phyloP scores from a whole-genome alignment of 53 echinoderm and acorn worm genomes.

The Holothuria leucospilota region DNA sequence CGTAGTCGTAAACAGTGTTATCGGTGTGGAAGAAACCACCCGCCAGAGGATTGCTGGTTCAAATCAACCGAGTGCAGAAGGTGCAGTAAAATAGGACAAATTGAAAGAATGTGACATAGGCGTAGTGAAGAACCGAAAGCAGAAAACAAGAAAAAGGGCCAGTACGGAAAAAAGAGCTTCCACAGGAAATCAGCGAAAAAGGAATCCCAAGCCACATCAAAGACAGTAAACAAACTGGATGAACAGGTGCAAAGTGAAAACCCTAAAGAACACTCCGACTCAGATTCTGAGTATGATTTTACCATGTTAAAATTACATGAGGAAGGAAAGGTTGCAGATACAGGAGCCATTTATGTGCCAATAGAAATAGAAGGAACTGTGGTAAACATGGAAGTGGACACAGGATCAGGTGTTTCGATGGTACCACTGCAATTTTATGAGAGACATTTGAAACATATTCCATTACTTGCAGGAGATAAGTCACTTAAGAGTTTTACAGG shows the following conservation, averaged over 20 bases:
- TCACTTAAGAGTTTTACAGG: constrained; percentile 56
- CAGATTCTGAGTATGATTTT: no score
- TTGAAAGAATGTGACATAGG: constrained; percentile 25
- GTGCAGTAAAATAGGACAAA: background rate
- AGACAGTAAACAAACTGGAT: constrained; percentile 10
- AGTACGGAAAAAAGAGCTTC: no score
- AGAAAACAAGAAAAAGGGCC: no score
- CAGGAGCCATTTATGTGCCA: constrained; percentile 21
- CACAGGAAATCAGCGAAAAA: background rate
- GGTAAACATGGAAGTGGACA: constrained; percentile 48
- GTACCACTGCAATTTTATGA: constrained; percentile 13
- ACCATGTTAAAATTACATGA: constrained; percentile 14
- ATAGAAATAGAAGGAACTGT: constrained; percentile 31
- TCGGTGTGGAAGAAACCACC: constrained; percentile 32
- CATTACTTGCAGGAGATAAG: constrained; percentile 40
- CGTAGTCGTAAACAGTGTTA: constrained; percentile 6
- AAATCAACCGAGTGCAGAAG: constrained; percentile 13
- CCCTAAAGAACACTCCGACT: background rate
- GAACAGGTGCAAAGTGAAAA: background rate
- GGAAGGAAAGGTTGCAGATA: background rate
- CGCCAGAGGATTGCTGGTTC: constrained; percentile 14
- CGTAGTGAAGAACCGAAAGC: background rate
- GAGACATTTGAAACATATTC: constrained; percentile 18
- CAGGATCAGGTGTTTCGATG: constrained; percentile 48
- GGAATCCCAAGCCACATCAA: background rate